Evolutionary conservation across 2,113 vertebrate genomes (phyloP).

Genomic region (Lagopus leucura): DNA sequence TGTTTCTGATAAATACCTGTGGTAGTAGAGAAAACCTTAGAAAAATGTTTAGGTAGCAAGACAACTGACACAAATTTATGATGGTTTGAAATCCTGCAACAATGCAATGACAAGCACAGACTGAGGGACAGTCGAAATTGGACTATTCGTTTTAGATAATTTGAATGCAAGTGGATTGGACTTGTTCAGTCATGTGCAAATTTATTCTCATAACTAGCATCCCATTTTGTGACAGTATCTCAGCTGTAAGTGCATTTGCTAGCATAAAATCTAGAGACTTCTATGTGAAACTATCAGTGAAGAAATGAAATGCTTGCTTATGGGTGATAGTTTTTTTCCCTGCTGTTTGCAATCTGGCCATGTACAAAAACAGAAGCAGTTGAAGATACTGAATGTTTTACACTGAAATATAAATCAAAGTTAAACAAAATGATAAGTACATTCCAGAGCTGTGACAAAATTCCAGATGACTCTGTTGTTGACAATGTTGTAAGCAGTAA

Average conservation of each 20-base stretch:
- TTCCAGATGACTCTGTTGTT: not conserved
- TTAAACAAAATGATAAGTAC: conserved; percentile 14
- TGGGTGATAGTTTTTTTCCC: not conserved
- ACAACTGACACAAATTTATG: not conserved
- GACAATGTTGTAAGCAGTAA: not conserved
- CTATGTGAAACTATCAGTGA: conserved; percentile 9
- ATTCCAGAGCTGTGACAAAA: not conserved
- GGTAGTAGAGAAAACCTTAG: not conserved
- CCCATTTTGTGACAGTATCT: not conserved
- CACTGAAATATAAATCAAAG: conserved; percentile 34
- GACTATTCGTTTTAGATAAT: not conserved
- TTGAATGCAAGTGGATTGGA: not conserved
- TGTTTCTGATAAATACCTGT: not conserved
- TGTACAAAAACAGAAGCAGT: not conserved
- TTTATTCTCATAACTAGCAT: not conserved
- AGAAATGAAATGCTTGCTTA: conserved; percentile 40
- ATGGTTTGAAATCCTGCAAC: not conserved
- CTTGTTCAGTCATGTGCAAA: not conserved
- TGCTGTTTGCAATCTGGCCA: conserved; percentile 40
- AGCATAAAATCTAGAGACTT: not conserved
- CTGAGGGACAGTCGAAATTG: not conserved
- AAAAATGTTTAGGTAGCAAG: not conserved
- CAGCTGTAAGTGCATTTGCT: conserved; percentile 12
- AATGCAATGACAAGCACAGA: not conserved
- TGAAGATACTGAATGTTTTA: conserved; percentile 10